Evolutionary conservation across 1,140 invertebrate genomes (phyloP), one percentile per base, ranked within the genome.

Genomic region (Helicoverpa zea): DNA sequence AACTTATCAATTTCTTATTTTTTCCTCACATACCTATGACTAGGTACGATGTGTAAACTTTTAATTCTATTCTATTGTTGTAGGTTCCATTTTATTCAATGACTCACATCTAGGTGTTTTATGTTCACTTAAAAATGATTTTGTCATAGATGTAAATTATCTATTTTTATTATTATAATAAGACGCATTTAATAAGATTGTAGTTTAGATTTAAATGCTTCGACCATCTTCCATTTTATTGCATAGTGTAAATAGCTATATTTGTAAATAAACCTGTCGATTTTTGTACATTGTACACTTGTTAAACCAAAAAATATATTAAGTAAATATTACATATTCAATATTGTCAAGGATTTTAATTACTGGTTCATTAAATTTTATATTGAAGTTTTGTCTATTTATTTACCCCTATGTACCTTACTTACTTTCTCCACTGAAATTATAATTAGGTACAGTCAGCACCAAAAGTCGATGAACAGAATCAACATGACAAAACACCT

Each of bases 201-300:
- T 79, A 70, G 63, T 16, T 79, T 79, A 70, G 70, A 68, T 54
- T 58, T 29, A 18, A 79, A 81, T 52, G 61, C 73, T 76, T 81
- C 43, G 29, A 47, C 49, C 64, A 81, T 80, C 74, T 80, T 81
- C 83, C 77, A 76, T 84, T 83, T 73, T 78, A 59, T 82, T 74
- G 80, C 80, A 47, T 64, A 58, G 12, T 82, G 78, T 84, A 84
- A 78, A 82, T 84, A 84, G 49, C 72, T 72, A 74, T 76, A 79
- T 76, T 72, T 85, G 84, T 85, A 85, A 83, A 85, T 83, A 81
- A 80, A 77, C 49, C 61, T 52, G 72, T 70, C 12, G 52, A 74
- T 70, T 81, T 74, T 82, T 79, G 76, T 79, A 79, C 56, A 79
- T 66, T 82, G 76, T 82, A 82, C 75, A 66, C 61, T 79, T 79